Evolutionary conservation across 2,888 invertebrate species (phyloP).

Genomic region (Rhingia rostrata): DNA sequence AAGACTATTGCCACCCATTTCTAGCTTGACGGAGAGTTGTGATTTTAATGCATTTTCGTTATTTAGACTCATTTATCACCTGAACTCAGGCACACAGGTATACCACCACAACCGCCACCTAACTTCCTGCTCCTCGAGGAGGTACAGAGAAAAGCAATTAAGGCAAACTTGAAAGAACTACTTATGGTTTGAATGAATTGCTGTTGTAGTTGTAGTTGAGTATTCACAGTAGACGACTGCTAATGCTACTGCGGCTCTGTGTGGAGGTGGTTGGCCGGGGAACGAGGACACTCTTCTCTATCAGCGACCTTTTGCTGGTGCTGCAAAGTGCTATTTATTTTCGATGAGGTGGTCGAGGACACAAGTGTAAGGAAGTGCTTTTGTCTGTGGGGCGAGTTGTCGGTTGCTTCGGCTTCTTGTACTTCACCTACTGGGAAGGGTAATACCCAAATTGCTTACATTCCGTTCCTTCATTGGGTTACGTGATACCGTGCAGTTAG

Average conservation of each 20-base stretch:
- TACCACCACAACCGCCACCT: slow-evolving; percentile 13
- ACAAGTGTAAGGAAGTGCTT: slow-evolving; percentile 24
- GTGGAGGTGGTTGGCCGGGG: slow-evolving; percentile 16
- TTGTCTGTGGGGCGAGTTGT: slow-evolving; percentile 1
- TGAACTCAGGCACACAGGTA: slow-evolving; percentile 23
- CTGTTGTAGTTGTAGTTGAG: slow-evolving; percentile 23
- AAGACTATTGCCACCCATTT: slow-evolving; percentile 19
- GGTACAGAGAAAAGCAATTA: slow-evolving; percentile 54
- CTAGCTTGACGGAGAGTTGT: slow-evolving; percentile 29
- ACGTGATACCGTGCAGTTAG: slow-evolving; percentile 42
- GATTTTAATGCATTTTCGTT: slow-evolving; percentile 61
- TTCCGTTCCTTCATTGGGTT: slow-evolving; percentile 23
- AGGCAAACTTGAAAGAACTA: slow-evolving; percentile 62
- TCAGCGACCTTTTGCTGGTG: slow-evolving; percentile 51
- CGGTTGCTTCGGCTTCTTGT: slow-evolving; percentile 8
- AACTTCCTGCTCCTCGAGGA: slow-evolving; percentile 20
- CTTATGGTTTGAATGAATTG: slow-evolving; percentile 56
- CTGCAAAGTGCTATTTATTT: slow-evolving; percentile 57
- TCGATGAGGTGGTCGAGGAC: slow-evolving; percentile 51
- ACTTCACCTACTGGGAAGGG: background rate
- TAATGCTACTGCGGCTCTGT: too few species aligned
- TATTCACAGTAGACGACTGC: background rate
- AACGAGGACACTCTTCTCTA: slow-evolving; percentile 15
- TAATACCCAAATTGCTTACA: slow-evolving; percentile 36
- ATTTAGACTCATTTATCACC: slow-evolving; percentile 59